Evolutionary conservation across 1,140 invertebrate species (phyloP).

Genomic region (Lordiphosa collinella): DNA sequence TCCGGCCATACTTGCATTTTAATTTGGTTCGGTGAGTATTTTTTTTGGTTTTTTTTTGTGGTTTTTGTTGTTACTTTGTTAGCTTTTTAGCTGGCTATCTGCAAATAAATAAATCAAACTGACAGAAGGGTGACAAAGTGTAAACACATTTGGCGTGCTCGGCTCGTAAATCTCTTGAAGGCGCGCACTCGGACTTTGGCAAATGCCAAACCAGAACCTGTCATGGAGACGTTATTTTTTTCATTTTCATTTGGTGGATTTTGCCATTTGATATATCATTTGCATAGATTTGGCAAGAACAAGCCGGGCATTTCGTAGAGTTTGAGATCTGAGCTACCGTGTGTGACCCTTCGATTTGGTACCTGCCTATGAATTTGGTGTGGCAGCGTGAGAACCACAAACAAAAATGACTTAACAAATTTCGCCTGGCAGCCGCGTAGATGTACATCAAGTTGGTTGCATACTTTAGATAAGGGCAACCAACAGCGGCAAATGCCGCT

Average conservation of each 20-base stretch:
- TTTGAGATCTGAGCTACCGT: constrained; percentile 10
- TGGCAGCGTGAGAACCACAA: constrained; percentile 74
- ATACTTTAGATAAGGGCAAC: constrained; percentile 72
- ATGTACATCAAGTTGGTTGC: constrained; percentile 24
- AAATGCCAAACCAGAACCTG: constrained; percentile 55
- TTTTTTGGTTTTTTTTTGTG: constrained; percentile 17
- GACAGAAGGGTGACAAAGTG: constrained; percentile 79
- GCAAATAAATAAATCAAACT: constrained; percentile 78
- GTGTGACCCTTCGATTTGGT: constrained; percentile 18
- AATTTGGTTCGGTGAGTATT: constrained; percentile 47
- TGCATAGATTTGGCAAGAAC: constrained; percentile 68
- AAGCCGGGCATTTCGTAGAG: constrained; percentile 66
- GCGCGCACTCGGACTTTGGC: constrained; percentile 64
- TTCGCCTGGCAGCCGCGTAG: constrained; percentile 25
- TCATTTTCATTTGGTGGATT: constrained; percentile 5
- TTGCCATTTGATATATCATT: constrained; percentile 49
- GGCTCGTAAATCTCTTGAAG: constrained; percentile 68
- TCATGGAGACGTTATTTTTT: constrained; percentile 42
- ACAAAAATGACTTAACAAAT: constrained; percentile 76
- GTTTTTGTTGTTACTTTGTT: constrained; percentile 4
- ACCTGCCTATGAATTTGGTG: constrained; percentile 8
- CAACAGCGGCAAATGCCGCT: constrained; percentile 58
- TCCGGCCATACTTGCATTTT: constrained; percentile 77
- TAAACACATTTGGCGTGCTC: constrained; percentile 78
- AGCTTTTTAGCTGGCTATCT: constrained; percentile 56